Evolutionary conservation across 2,113 vertebrate species (phyloP).

Genomic region (Atherinomorus stipes): DNA sequence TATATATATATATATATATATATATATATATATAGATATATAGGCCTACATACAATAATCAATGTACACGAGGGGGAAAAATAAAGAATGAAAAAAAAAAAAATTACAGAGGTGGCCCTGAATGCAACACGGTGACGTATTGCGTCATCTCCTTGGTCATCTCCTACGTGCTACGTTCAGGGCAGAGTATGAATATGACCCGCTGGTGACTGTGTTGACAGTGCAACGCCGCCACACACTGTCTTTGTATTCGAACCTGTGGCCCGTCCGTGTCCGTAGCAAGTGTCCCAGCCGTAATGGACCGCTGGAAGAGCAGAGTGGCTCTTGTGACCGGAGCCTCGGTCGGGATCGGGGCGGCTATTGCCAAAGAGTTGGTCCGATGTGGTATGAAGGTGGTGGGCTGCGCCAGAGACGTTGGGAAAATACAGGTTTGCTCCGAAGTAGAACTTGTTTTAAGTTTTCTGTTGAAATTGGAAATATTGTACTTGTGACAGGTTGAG

Average conservation of each 20-base stretch:
- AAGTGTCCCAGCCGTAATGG: conserved; percentile 74
- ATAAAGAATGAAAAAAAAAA: no score
- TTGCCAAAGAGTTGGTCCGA: conserved; percentile 85
- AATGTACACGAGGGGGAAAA: no score
- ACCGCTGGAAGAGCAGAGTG: conserved; percentile 88
- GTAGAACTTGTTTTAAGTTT: background rate
- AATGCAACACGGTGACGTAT: conserved; percentile 20
- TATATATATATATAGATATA: no score
- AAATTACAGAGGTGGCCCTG: background rate
- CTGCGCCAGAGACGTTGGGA: conserved; percentile 87
- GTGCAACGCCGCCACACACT: no score
- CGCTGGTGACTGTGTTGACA: no score
- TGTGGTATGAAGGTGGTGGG: conserved; percentile 89
- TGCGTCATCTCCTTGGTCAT: background rate
- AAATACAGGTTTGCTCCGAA: conserved; percentile 82
- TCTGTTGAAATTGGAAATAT: no score
- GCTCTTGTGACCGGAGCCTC: conserved; percentile 91
- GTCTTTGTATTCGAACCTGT: background rate
- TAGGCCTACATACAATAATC: no score
- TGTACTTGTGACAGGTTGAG: no score
- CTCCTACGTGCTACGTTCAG: background rate
- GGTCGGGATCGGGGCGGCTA: conserved; percentile 87
- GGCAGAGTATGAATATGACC: no score
- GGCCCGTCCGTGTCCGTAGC: background rate
- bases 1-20: no score